phyloP scores from a whole-genome alignment of 2,888 invertebrate species.

The Parasteatoda lunata region DNA sequence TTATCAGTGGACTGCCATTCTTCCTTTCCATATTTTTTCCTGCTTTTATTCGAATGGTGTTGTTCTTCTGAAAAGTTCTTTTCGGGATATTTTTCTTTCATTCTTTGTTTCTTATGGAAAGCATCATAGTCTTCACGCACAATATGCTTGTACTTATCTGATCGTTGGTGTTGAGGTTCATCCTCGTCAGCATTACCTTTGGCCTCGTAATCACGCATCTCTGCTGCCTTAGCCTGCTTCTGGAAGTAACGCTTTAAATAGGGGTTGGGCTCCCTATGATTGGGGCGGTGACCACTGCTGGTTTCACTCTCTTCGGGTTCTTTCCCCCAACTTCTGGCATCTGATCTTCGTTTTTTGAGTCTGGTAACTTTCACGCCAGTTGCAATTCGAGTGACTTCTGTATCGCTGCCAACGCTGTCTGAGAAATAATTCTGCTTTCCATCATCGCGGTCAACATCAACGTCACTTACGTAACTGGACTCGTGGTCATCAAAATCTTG shows the following conservation, averaged over 20 bases:
- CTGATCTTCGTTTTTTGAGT: slow-evolving; percentile 46
- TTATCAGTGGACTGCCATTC: neutral
- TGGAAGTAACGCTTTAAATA: slow-evolving; percentile 58
- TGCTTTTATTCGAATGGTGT: slow-evolving; percentile 12
- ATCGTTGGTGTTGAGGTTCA: neutral
- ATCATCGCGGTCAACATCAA: neutral
- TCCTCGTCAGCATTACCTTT: neutral
- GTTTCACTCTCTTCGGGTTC: slow-evolving; percentile 63
- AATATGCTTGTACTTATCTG: slow-evolving; percentile 16
- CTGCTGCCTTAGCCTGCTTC: slow-evolving; percentile 50
- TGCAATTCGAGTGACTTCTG: slow-evolving; percentile 27
- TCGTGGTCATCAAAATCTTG: slow-evolving; percentile 5
- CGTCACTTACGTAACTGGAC: slow-evolving; percentile 20
- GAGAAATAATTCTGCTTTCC: slow-evolving; percentile 9
- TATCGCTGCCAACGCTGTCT: slow-evolving; percentile 65
- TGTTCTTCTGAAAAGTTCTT: neutral
- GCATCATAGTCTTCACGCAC: slow-evolving; percentile 36
- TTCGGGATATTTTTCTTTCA: neutral
- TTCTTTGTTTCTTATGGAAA: slow-evolving; percentile 10
- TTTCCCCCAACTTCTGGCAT: slow-evolving; percentile 37
- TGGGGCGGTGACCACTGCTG: slow-evolving; percentile 47
- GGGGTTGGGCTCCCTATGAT: slow-evolving; percentile 38
- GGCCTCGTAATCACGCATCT: slow-evolving; percentile 35
- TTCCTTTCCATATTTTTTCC: slow-evolving; percentile 12
- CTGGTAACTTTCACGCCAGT: slow-evolving; percentile 38